phyloP scores from a whole-genome alignment of 2,797 vertebrate genomes.

The Crenuchus spilurus region DNA sequence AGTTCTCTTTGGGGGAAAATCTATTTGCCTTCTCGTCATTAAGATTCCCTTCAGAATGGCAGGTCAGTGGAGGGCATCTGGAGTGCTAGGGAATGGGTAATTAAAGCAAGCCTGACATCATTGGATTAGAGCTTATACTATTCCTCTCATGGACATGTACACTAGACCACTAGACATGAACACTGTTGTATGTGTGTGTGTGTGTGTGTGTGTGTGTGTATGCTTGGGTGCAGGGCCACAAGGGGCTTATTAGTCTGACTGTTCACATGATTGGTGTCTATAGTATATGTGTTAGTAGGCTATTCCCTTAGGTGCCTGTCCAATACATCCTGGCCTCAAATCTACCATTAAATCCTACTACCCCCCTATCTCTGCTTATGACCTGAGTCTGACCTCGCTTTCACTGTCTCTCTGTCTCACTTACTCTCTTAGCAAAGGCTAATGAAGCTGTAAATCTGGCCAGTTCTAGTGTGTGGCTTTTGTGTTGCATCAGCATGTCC shows the following conservation, averaged over 20 bases:
- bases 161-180: too few species aligned
- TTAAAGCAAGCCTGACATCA: slow-evolving; percentile 47
- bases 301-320: slow-evolving; percentile 50
- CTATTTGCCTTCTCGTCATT: slow-evolving; percentile 34
- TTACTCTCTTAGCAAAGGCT: slow-evolving; percentile 16
- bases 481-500: slow-evolving; percentile 42
- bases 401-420: slow-evolving; percentile 11
- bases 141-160: slow-evolving; percentile 51
- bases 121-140: slow-evolving; percentile 52
- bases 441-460: slow-evolving; percentile 49
- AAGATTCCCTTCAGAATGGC: slow-evolving; percentile 32
- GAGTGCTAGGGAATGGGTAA: slow-evolving; percentile 47
- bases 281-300: slow-evolving; percentile 41
- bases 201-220: slow-evolving; percentile 39
- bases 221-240: slow-evolving; percentile 3
- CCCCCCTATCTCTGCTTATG: background rate
- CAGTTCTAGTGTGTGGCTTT: slow-evolving; percentile 25
- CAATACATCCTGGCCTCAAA: slow-evolving; percentile 8
- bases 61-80: slow-evolving; percentile 38
- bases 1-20: slow-evolving; percentile 17
- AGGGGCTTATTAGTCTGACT: slow-evolving; percentile 37
- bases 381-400: slow-evolving; percentile 41
- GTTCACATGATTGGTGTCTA: slow-evolving; percentile 22
- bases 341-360: background rate
- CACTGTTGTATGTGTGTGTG: slow-evolving; percentile 36